Evolutionary conservation across 2,113 vertebrate genomes (phyloP), one percentile per base, ranked within the genome.

Genomic region (Dromaius novaehollandiae): DNA sequence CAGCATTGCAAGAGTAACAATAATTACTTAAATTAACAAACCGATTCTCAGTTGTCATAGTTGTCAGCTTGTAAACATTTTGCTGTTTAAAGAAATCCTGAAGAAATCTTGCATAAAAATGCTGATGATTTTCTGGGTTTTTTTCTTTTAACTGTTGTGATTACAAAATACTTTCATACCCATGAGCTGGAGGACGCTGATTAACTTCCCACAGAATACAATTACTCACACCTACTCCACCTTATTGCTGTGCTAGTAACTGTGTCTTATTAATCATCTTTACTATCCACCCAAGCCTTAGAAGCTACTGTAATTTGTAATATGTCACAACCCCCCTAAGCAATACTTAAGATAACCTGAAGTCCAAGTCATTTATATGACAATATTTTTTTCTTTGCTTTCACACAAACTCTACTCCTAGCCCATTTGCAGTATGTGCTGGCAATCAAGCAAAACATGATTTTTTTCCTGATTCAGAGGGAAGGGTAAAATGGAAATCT

Each of bases 151-250:
- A 53, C 44, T 86, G 55, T 36, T 86, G 22, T 74, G 78, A 88
- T 91, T 95, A 65, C 30, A 85, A 86, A 96, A 96, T 44, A 6
- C 55, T 63, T 93, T 84, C 21, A 30, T 71, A 36, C 16, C 58
- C n/a, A 25, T 60, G 65, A 90, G 42, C 79, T 76, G 78, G 50
- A 94, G 42, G 46, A 40, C 64, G 84, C n/a, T 82, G 90, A 61
- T 73, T 28, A 55, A 46, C 25, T 84, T 96, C 85, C 70, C 85
- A 91, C 79, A 89, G 89, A 92, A 76, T 79, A 71, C 60, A 80
- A 93, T 90, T 93, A 82, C 53, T 93, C 93, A 94, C 68, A 44
- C 38, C 73, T 92, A 61, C 78, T 95, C 88, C 77, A 86, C 80
- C 90, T 93, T 81, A 32, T n/a, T 90, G 13, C 68, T 77, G 34